Evolutionary conservation across 2,797 vertebrate species (phyloP), one percentile per base, ranked within the genome.

Genomic region (Diplodus puntazzo): DNA sequence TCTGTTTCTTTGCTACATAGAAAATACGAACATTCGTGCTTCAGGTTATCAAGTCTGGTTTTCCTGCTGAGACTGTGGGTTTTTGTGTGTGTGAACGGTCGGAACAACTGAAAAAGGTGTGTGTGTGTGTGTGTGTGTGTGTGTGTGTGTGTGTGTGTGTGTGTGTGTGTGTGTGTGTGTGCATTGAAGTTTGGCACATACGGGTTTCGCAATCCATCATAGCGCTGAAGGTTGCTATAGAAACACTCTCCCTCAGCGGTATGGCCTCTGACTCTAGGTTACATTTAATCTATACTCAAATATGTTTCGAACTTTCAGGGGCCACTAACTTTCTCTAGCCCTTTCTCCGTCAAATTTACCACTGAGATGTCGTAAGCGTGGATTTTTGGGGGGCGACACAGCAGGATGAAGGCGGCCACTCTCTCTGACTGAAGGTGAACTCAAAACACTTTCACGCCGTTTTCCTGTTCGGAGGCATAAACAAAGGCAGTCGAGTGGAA

Each of bases 181-280:
- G 16, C 7, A 16, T 54, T 23, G 13, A 5, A 16, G 45, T 49
- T 17, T 53, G 25, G 58, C 72, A 74, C 59, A 59, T 54, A 58
- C 54, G 65, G 61, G 64, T 72, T 85, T 82, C 61, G 55, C 59
- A 69, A 81, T 83, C 73, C 49, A 84, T 88, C 74, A 65, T 21
- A 71, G 74, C 11, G 11, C 78, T 60, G 69, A 53, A 59, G 70
- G 89, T 90, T 89, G 85, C 88, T 83, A 88, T 91, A 88, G 89
- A 86, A 93, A 91, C 88, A 30, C 55, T 46, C 84, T 73, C 42
- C 25, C 73, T 81, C 67, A 75, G 72, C 61, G 55, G 60, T 65
- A 68, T 21, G 21, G 53, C 64, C 64, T 34, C 67, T 73, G 73
- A 87, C 75, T 72, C 63, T 3, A 25, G 60, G 63, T 66, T 76